Percentiles rank a stretch among this genome's conserved stretches.
These are phyloP conservation scores for Meghimatium bilineatum DNA, from an alignment of 2,888 invertebrate genomes.

Conservation along the genomic window DNA sequence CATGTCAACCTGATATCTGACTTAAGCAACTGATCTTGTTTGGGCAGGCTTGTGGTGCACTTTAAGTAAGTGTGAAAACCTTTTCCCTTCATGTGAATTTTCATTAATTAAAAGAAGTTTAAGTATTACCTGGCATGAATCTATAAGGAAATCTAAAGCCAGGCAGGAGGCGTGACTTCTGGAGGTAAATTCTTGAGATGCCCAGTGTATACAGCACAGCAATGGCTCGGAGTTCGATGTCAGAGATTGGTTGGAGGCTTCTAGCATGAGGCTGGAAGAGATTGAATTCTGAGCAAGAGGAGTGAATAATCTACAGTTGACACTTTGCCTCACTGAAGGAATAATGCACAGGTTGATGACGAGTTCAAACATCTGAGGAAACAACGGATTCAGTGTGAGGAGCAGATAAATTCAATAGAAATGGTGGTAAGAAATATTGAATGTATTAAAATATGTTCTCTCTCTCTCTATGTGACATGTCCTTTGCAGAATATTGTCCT, in stretches of 20 bases:
- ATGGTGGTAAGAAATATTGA: neutral
- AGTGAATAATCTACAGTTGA: constrained; percentile 41
- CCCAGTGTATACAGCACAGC: constrained; percentile 43
- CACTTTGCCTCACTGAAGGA: constrained; percentile 60
- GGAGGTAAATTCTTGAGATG: constrained; percentile 2
- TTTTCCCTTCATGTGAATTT: too few relatives aligned
- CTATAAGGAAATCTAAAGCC: constrained; percentile 66
- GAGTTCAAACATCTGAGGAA: constrained; percentile 76
- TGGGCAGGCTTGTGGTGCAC: too few relatives aligned
- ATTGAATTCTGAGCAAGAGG: constrained; percentile 20
- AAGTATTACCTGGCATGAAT: constrained; percentile 59
- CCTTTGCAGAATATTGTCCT: too few relatives aligned
- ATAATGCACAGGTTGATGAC: constrained; percentile 74
- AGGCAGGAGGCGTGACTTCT: constrained; percentile 6
- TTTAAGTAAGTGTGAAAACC: too few relatives aligned
- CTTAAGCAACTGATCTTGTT: too few relatives aligned
- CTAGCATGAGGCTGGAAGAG: constrained; percentile 7
- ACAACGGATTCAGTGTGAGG: neutral
- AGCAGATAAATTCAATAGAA: neutral
- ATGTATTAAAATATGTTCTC: too few relatives aligned
- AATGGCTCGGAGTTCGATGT: constrained; percentile 34
- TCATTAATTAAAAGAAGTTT: neutral
- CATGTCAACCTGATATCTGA: too few relatives aligned
- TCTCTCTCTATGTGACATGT: too few relatives aligned
- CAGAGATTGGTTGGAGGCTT: constrained; percentile 8